Percentiles rank a stretch among this genome's conserved stretches.
Conservation (phyloP, 2,888 invertebrate species). For the Acleris sparsana region DNA sequence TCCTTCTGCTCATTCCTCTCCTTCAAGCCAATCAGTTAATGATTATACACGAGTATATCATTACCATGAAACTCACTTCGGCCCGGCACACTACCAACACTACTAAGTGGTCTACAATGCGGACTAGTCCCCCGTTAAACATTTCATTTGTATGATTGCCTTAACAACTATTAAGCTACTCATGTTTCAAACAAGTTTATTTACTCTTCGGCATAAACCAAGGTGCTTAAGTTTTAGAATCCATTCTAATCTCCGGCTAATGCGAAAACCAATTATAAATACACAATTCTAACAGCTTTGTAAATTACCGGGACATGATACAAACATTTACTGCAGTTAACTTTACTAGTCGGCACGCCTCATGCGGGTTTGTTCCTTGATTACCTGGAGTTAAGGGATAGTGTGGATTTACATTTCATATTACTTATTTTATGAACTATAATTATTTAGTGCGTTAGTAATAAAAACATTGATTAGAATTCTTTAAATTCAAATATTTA, state of each 20-base stretch:
- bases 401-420: background rate
- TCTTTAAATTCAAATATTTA: no score
- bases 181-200: background rate
- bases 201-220: background rate
- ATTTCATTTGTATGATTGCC: background rate
- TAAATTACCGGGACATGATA: conserved; percentile 17
- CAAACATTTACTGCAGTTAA: conserved; percentile 14
- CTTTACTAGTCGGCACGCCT: conserved; percentile 17
- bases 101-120: no score
- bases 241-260: conserved; percentile 6
- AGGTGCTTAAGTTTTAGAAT: conserved; percentile 1
- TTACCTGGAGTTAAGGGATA: conserved; percentile 4
- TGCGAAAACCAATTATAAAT: conserved; percentile 12
- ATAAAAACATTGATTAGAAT: no score
- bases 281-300: conserved; percentile 19
- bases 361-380: conserved; percentile 26
- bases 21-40: no score
- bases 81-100: no score
- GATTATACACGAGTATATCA: no score
- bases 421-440: no score
- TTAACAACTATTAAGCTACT: background rate
- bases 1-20: no score
- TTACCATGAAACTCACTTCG: no score
- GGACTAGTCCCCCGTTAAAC: no score
- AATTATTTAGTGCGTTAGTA: no score